Conservation (phyloP, 2,888 invertebrate species). For the Bombylius major region DNA sequence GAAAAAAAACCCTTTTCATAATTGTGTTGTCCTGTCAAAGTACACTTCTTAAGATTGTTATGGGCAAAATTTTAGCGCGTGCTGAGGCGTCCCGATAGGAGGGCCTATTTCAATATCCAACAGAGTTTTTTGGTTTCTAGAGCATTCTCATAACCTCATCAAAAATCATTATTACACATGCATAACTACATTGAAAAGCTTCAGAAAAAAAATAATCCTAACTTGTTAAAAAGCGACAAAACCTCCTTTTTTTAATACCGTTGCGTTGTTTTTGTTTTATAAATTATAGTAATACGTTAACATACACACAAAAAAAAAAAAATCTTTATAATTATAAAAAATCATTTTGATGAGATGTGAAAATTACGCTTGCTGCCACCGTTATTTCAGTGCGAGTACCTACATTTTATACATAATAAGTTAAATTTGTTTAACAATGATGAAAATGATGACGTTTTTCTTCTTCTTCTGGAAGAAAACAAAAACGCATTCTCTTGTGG, state of each 20-base stretch:
- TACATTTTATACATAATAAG: not conserved
- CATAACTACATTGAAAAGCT: too few relatives aligned
- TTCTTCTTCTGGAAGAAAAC: not conserved
- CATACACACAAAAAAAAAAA: too few relatives aligned
- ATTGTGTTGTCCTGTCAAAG: too few relatives aligned
- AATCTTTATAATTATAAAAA: too few relatives aligned
- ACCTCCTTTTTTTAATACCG: not conserved
- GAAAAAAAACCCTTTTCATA: not conserved
- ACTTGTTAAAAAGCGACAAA: not conserved
- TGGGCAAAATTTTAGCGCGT: slow-evolving; percentile 22
- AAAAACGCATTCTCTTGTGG: not conserved
- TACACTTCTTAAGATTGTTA: not conserved
- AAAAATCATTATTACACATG: too few relatives aligned
- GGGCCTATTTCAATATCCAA: slow-evolving; percentile 27
- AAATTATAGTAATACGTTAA: not conserved
- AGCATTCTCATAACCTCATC: not conserved
- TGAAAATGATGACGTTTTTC: not conserved
- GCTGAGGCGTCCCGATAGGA: slow-evolving; percentile 35
- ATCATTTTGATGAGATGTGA: slow-evolving; percentile 7
- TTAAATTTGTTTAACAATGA: not conserved
- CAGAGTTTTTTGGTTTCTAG: slow-evolving; percentile 16
- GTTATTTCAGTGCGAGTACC: not conserved
- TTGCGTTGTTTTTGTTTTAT: not conserved
- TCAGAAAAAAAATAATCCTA: too few relatives aligned
- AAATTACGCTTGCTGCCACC: slow-evolving; percentile 4